Conservation (phyloP, 2,888 invertebrate species). For the Hofmannophila pseudospretella region DNA sequence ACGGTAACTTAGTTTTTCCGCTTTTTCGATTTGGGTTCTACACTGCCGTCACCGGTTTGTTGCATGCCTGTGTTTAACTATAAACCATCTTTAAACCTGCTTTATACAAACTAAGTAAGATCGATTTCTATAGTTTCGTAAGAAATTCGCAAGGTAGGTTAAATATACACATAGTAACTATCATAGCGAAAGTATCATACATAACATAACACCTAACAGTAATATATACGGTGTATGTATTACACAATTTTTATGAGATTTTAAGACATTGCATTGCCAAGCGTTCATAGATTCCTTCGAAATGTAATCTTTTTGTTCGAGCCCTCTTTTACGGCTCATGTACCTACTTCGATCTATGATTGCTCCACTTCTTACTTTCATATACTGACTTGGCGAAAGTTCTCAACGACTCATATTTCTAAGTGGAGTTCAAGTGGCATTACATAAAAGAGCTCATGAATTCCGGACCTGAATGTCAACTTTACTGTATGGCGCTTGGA, state of each 20-base stretch:
- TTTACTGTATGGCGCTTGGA: conserved; percentile 31
- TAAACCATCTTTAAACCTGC: conserved; percentile 15
- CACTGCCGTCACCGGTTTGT: conserved; percentile 25
- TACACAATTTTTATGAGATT: too few species aligned
- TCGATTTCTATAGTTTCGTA: too few species aligned
- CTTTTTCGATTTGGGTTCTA: conserved; percentile 27
- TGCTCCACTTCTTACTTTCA: conserved; percentile 48
- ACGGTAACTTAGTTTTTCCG: conserved; percentile 38
- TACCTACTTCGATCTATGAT: conserved; percentile 22
- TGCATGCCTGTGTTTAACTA: conserved; percentile 24
- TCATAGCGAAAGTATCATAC: too few species aligned
- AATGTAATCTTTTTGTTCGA: conserved; percentile 26
- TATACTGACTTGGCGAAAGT: conserved; percentile 45
- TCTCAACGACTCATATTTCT: conserved; percentile 40
- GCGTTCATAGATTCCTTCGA: conserved; percentile 23
- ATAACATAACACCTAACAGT: too few species aligned
- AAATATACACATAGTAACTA: too few species aligned
- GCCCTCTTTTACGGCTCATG: conserved; percentile 5
- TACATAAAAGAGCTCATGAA: conserved; percentile 48
- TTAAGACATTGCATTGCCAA: conserved; percentile 14
- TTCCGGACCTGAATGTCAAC: conserved; percentile 31
- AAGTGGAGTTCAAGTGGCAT: conserved; percentile 47
- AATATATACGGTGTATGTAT: too few species aligned
- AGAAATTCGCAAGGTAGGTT: too few species aligned
- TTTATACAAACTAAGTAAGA: too few species aligned